A percentile compares a stretch with the other conserved stretches of the same genome.
Evolutionary conservation across 2,888 invertebrate genomes (phyloP).

Genomic region (Chydorus sphaericus): DNA sequence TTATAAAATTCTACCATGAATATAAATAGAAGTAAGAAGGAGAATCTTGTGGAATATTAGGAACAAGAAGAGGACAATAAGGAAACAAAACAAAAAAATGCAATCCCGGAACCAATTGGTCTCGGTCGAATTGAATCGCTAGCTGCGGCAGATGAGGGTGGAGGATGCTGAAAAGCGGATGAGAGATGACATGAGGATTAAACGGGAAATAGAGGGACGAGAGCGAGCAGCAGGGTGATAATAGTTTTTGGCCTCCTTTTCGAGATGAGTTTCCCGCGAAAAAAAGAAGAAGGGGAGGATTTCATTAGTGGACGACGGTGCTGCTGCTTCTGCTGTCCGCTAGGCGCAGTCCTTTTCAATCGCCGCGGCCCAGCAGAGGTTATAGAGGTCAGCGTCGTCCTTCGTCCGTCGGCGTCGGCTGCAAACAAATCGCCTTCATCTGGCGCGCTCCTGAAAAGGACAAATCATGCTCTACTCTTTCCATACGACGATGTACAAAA

Average conservation of each 20-base stretch:
- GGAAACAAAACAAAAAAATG: not conserved
- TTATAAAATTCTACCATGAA: not conserved
- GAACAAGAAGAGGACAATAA: not conserved
- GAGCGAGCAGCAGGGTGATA: not conserved
- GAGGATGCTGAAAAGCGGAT: no score
- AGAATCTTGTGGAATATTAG: not conserved
- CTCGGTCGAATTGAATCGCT: slow-evolving; percentile 4
- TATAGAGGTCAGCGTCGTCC: not conserved
- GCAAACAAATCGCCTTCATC: not conserved
- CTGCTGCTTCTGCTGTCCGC: no score
- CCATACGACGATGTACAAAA: not conserved
- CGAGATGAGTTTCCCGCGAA: not conserved
- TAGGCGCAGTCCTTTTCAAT: not conserved
- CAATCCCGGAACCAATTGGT: not conserved
- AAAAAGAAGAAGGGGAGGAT: no score
- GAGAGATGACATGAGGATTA: slow-evolving; percentile 8
- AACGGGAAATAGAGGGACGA: not conserved
- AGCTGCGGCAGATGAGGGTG: no score
- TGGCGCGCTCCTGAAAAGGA: no score
- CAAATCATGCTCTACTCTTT: no score
- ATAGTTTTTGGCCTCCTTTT: not conserved
- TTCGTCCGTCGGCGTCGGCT: not conserved
- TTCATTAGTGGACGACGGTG: no score
- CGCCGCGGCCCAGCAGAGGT: no score
- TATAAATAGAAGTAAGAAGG: not conserved